Conservation (phyloP, 2,797 vertebrate genomes). For the Hippocampus kuda region DNA sequence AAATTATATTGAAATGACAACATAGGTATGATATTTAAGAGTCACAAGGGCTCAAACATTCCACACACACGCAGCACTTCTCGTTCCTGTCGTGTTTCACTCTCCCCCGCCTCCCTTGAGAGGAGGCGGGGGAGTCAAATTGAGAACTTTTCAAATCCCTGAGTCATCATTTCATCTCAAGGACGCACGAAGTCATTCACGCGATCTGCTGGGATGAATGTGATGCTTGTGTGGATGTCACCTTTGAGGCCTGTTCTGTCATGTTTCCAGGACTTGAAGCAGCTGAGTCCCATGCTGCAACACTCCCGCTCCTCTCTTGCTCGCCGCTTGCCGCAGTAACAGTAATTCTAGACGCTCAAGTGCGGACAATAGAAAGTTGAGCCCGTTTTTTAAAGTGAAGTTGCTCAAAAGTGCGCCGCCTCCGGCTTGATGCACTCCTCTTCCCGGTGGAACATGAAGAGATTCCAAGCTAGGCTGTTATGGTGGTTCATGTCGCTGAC, state of each 20-base stretch:
- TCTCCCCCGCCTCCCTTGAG: constrained; percentile 1
- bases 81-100: constrained; percentile 21
- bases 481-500: background rate
- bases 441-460: background rate
- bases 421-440: too few relatives aligned
- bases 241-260: constrained; percentile 67
- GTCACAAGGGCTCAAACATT: too few relatives aligned
- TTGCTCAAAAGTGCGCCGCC: background rate
- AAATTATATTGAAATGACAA: background rate
- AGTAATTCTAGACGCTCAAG: background rate
- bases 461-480: background rate
- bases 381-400: background rate
- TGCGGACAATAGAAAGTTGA: background rate
- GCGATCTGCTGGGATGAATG: constrained; percentile 21
- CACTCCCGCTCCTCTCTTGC: background rate
- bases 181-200: constrained; percentile 9
- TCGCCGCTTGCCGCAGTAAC: background rate
- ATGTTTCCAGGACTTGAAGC: constrained; percentile 76
- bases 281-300: constrained; percentile 72
- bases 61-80: background rate
- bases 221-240: constrained; percentile 31
- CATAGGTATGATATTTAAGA: too few relatives aligned
- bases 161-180: constrained; percentile 42
- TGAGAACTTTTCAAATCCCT: constrained; percentile 7
- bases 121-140: too few relatives aligned